Percentiles rank a stretch among this genome's conserved stretches.
These are phyloP conservation scores for Cochlearius cochlearius DNA, from an alignment of 2,113 vertebrate genomes.

Conservation along the genomic window DNA sequence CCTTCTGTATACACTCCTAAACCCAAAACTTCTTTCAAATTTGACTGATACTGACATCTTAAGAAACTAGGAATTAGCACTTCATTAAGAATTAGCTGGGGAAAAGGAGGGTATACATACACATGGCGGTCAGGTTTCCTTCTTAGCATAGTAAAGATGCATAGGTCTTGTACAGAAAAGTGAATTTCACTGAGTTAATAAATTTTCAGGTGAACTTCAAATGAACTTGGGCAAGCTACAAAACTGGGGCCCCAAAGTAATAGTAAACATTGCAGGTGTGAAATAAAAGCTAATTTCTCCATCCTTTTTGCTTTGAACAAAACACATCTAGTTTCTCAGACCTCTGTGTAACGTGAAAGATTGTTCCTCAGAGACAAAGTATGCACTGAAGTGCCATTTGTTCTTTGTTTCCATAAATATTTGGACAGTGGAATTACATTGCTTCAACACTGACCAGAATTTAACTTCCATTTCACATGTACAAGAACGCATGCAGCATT, in stretches of 20 bases:
- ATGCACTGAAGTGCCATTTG: background rate
- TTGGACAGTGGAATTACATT: background rate
- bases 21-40: background rate
- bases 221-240: background rate
- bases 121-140: background rate
- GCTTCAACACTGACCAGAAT: background rate
- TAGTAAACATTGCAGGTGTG: background rate
- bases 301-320: background rate
- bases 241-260: background rate
- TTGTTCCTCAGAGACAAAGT: background rate
- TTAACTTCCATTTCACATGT: background rate
- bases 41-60: background rate
- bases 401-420: background rate
- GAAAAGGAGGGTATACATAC: background rate
- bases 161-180: background rate
- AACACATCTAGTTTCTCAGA: background rate
- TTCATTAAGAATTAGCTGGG: background rate
- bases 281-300: background rate
- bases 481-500: background rate
- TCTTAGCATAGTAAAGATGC: background rate
- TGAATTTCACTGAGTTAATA: background rate
- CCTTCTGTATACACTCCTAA: background rate
- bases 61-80: background rate
- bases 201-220: background rate
- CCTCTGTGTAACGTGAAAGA: background rate